Percentiles rank a stretch among this genome's conserved stretches.
Conservation (phyloP, 2,888 invertebrate species). For the Agonopterix alstromeriana region DNA sequence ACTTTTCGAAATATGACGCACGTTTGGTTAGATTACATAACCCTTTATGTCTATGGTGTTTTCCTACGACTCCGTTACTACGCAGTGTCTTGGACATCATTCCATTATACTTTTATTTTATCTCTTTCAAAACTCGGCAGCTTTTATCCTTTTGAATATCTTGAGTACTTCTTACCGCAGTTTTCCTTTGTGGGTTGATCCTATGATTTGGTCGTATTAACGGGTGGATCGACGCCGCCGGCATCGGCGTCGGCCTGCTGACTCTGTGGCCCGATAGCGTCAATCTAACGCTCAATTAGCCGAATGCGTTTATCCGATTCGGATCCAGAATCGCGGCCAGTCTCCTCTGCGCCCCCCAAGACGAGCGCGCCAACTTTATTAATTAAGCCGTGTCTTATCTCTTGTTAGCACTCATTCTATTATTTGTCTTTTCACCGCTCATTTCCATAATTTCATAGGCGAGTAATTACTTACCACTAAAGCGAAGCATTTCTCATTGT, state of each 20-base stretch:
- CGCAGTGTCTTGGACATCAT: constrained; percentile 40
- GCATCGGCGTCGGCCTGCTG: constrained; percentile 19
- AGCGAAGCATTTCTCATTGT: constrained; percentile 59
- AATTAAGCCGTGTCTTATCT: constrained; percentile 77
- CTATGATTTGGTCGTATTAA: constrained; percentile 51
- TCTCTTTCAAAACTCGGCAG: constrained; percentile 23
- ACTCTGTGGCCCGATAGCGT: constrained; percentile 62
- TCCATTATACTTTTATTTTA: constrained; percentile 29
- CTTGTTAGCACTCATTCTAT: constrained; percentile 77
- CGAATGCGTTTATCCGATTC: constrained; percentile 73
- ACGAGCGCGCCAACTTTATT: constrained; percentile 74
- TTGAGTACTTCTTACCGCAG: constrained; percentile 17
- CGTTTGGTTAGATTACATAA: constrained; percentile 28
- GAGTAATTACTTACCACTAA: constrained; percentile 71
- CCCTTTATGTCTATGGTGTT: constrained; percentile 57
- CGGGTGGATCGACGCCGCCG: constrained; percentile 27
- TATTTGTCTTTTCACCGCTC: constrained; percentile 76
- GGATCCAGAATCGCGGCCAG: constrained; percentile 61
- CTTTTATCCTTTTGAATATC: constrained; percentile 24
- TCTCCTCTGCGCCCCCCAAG: constrained; percentile 54
- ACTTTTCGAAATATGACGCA: constrained; percentile 63
- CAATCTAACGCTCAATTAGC: constrained; percentile 76
- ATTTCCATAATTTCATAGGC: constrained; percentile 76
- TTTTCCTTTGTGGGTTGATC: constrained; percentile 41
- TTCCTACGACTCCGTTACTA: constrained; percentile 39